Evolutionary conservation across 2,113 vertebrate species (phyloP), one percentile per base, ranked within the genome.

Genomic region (Pelvicachromis taeniatus): DNA sequence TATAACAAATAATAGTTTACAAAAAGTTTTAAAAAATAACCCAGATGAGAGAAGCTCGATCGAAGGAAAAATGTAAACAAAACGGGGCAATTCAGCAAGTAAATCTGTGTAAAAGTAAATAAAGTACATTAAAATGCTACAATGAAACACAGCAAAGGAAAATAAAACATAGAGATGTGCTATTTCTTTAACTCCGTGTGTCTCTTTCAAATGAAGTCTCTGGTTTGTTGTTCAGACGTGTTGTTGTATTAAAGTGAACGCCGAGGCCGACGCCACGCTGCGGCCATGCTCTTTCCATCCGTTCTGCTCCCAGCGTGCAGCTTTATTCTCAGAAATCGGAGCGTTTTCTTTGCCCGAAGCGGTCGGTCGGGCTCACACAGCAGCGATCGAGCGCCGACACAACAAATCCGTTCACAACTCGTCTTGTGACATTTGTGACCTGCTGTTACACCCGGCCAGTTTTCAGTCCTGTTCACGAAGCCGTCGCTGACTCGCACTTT

Each of bases 281-380:
- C 16, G 0, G 68, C 50, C 42, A 19, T 73, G 23, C 23, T 5
- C 29, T 73, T 73, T 29, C 29, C 42, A 29, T 73, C 50, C 4
- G 9, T 19, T 50, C 42, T 73, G 23, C 40, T 73, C 23, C 42
- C 23, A 29, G 21, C 21, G 21, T 48, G 65, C 68, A 45, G 68
- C 16, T 5, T 31, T 5, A 50, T 73, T 31, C 68, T 50, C 5
- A 50, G 23, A 48, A 73, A 70, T 29, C 0, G 2, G 21, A 70
- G 21, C 65, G 26, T 70, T 70, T 45, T 48, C 3, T 70, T 26
- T 1, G 8, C 65, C 40, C 4, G 65, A 26, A 48, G 40, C 2
- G 9, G 21, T 0, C 5, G 21, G 13, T 0, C 14, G 14, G 1
- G 14, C 59, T 48, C 23, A 16, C 40, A 29, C 65, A 73, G 65